A percentile compares a stretch with the other conserved stretches of the same genome.
Evolutionary conservation across 2,113 vertebrate genomes (phyloP).

Genomic region (zebrafish (Danio rerio)): GRCz12tu NC_133196.1:98001-98500

Average conservation of each 20-base stretch:
- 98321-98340: too few species aligned
- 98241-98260: constrained; percentile 91
- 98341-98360: too few species aligned
- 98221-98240: constrained; percentile 90
- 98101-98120: too few species aligned
- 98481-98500: too few species aligned
- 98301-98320: constrained; percentile 88
- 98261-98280: constrained; percentile 87
- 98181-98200: constrained; percentile 97
- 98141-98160: constrained; percentile 93
- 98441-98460: constrained; percentile 87
- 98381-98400: too few species aligned
- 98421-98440: constrained; percentile 93
- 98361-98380: too few species aligned
- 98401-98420: too few species aligned
- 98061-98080: constrained; percentile 88
- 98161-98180: constrained; percentile 85
- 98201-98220: constrained; percentile 88
- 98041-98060: constrained; percentile 91
- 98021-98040: constrained; percentile 82
- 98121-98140: too few species aligned
- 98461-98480: too few species aligned
- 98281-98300: constrained; percentile 93
- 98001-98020: not conserved
- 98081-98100: constrained; percentile 59